phyloP scores from a whole-genome alignment of 53 echinoderm and acorn worm species.

The Paelopatides confundens region DNA sequence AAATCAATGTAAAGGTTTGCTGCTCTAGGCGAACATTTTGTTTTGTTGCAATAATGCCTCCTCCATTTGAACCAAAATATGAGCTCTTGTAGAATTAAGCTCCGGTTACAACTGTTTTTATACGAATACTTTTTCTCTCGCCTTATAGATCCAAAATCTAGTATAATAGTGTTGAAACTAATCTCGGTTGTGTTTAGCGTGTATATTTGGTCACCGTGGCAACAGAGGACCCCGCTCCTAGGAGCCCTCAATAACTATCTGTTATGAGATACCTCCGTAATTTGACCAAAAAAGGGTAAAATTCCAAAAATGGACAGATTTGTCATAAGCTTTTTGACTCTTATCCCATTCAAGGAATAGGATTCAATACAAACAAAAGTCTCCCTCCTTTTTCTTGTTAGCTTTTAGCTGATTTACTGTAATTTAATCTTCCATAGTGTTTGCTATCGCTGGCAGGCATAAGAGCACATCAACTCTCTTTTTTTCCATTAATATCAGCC shows the following conservation, averaged over 20 bases:
- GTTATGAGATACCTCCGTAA: background rate
- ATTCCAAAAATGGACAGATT: constrained; percentile 25
- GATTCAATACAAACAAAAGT: background rate
- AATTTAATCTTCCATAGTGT: constrained; percentile 25
- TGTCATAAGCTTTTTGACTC: background rate
- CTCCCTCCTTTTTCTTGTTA: background rate
- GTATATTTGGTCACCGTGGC: constrained; percentile 5
- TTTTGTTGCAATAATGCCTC: background rate
- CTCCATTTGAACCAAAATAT: background rate
- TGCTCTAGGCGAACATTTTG: background rate
- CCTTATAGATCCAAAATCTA: background rate
- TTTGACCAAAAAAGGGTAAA: constrained; percentile 38
- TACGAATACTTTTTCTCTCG: background rate
- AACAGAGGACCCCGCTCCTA: background rate
- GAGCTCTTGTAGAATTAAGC: background rate
- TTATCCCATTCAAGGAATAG: background rate
- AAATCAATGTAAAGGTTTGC: background rate
- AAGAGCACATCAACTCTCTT: background rate
- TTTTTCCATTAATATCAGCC: background rate
- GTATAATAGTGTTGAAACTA: constrained; percentile 29
- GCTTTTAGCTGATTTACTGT: background rate
- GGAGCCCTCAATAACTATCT: background rate
- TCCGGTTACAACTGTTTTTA: background rate
- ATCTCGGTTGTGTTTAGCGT: constrained; percentile 23
- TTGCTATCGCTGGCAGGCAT: background rate